Evolutionary conservation across 1,140 invertebrate species (phyloP).

Genomic region (Hypsibius dujardini): DNA sequence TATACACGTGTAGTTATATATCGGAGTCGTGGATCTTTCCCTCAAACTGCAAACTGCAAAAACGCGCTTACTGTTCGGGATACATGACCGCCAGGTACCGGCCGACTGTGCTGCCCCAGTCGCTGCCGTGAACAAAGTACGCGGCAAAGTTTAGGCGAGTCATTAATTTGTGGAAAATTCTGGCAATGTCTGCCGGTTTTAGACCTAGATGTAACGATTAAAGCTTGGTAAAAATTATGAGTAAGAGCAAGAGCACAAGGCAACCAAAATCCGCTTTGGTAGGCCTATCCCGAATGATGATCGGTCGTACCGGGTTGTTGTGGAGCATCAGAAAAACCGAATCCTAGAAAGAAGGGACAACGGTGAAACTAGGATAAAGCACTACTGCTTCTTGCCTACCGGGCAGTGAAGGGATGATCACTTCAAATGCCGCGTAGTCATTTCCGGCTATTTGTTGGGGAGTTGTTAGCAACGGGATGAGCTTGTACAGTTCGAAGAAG

Average conservation of each 20-base stretch:
- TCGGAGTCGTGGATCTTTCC: neutral
- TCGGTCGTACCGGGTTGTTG: constrained; percentile 31
- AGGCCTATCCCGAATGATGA: neutral
- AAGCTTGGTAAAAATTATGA: constrained; percentile 1
- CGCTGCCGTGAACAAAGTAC: constrained; percentile 67
- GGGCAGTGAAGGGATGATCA: constrained; percentile 58
- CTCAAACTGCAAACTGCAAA: constrained; percentile 8
- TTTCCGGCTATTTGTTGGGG: constrained; percentile 32
- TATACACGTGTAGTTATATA: too few species aligned
- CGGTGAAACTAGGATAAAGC: neutral
- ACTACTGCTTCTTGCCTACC: neutral
- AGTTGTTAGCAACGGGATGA: constrained; percentile 49
- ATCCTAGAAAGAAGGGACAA: constrained; percentile 37
- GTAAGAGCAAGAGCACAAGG: neutral
- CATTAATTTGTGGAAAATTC: constrained; percentile 67
- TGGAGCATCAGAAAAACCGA: constrained; percentile 56
- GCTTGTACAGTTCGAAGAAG: constrained; percentile 62
- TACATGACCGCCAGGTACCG: constrained; percentile 44
- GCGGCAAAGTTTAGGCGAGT: constrained; percentile 49
- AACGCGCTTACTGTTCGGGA: constrained; percentile 40
- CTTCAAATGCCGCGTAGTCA: constrained; percentile 52
- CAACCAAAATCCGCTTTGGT: neutral
- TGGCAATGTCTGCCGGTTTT: constrained; percentile 42
- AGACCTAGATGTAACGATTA: constrained; percentile 26
- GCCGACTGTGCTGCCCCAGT: constrained; percentile 38